phyloP scores from a whole-genome alignment of 2,797 vertebrate genomes.

The Emys orbicularis region DNA sequence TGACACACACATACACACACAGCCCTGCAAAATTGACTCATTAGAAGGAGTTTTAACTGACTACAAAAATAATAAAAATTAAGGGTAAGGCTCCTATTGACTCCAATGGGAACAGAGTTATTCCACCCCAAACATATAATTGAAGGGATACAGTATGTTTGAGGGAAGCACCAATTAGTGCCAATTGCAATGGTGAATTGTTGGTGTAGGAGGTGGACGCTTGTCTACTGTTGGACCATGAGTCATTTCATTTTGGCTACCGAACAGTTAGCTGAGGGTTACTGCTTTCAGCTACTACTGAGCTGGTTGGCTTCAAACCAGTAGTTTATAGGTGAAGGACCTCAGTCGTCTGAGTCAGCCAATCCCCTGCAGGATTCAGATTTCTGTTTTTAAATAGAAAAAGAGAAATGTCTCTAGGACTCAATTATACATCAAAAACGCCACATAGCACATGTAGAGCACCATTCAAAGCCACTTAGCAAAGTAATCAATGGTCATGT shows the following conservation, averaged over 20 bases:
- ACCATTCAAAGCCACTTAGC: not conserved
- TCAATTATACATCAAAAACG: not conserved
- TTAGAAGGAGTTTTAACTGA: not conserved
- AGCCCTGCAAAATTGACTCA: not conserved
- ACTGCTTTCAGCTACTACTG: slow-evolving; percentile 15
- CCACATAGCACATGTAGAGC: not conserved
- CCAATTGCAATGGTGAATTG: not conserved
- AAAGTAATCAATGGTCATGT: not conserved
- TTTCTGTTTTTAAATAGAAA: not conserved
- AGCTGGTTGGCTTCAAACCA: not conserved
- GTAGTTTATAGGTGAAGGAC: not conserved
- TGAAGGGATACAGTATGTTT: not conserved
- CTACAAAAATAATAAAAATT: not conserved
- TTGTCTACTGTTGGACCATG: not conserved
- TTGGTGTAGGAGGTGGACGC: slow-evolving; percentile 7
- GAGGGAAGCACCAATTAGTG: not conserved
- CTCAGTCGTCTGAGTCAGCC: not conserved
- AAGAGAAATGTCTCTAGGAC: not conserved
- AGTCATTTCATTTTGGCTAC: slow-evolving; percentile 48
- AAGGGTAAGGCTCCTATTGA: not conserved
- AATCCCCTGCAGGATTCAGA: not conserved
- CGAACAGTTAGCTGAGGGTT: slow-evolving; percentile 9
- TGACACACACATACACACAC: too few relatives aligned
- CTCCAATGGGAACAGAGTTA: not conserved
- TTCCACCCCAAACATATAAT: not conserved